phyloP scores from a whole-genome alignment of 2,888 invertebrate species.

The Lycia hirtaria region DNA sequence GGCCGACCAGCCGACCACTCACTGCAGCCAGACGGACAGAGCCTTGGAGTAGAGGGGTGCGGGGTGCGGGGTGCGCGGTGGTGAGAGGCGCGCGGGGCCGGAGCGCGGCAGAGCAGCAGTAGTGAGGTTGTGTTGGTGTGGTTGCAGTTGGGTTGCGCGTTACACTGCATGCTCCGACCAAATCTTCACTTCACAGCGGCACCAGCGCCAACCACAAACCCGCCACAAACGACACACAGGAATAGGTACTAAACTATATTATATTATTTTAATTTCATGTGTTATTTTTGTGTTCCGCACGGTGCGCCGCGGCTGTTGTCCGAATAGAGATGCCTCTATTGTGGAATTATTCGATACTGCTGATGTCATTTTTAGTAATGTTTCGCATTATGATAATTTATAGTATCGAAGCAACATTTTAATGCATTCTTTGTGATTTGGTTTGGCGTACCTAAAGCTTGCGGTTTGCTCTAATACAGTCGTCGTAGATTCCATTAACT shows the following conservation, averaged over 20 bases:
- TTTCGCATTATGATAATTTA: constrained; percentile 69
- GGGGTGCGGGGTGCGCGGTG: constrained; percentile 28
- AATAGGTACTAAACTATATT: constrained; percentile 84
- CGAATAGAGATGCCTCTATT: constrained; percentile 75
- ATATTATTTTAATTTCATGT: constrained; percentile 66
- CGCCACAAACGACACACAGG: constrained; percentile 83
- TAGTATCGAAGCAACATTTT: constrained; percentile 79
- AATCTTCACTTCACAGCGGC: constrained; percentile 84
- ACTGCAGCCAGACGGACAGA: background rate
- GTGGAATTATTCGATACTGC: constrained; percentile 66
- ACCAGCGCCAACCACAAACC: constrained; percentile 84
- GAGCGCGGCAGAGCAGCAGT: constrained; percentile 52
- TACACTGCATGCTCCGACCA: constrained; percentile 94
- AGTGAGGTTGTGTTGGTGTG: constrained; percentile 86
- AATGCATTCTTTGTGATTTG: constrained; percentile 78
- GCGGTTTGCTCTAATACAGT: constrained; percentile 71
- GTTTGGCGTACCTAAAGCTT: constrained; percentile 77
- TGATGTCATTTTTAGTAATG: constrained; percentile 66
- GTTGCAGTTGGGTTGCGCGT: constrained; percentile 96
- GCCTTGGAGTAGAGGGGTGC: background rate
- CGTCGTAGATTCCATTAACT: constrained; percentile 72
- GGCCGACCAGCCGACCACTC: no score
- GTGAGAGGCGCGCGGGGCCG: constrained; percentile 25
- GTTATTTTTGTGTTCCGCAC: constrained; percentile 84
- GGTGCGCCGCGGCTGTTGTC: constrained; percentile 76